Evolutionary conservation across 2,797 vertebrate genomes (phyloP), one percentile per base, ranked within the genome.

Genomic region (Aplochiton taeniatus): DNA sequence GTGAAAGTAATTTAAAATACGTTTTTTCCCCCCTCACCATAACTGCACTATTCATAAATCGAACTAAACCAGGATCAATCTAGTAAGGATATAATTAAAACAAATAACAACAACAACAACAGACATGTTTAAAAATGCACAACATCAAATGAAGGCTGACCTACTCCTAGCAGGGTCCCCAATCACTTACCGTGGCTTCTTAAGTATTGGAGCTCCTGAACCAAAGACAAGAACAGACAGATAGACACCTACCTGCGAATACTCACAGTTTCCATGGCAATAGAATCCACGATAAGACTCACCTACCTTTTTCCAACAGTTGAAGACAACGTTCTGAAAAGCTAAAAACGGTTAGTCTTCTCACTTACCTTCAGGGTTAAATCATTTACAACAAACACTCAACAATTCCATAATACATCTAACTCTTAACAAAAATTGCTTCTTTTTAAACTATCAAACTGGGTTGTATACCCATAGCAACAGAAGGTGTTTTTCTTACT

Each of bases 401-500:
- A 77, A 84, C 77, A 83, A 55, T 19, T 41, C 18, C 89, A 92
- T 83, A 91, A 89, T 83, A 82, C 83, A 90, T 89, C 87, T 88
- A 84, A 86, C 85, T 75, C 49, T 82, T 75, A 75, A 87, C n/a
- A n/a, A 87, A 83, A 89, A 31, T 80, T 90, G 87, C 85, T 84
- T 89, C 85, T 65, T 13, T n/a, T 85, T 85, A 89, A 84, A 86
- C 77, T 70, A 89, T 87, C 78, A 83, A 82, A 31, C 31, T 31
- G 31, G 31, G 31, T 85, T 85, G 84, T 9, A 80, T 92, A 92
- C 87, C 76, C 72, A 74, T 82, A 93, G 91, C 91, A 94, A 93
- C 92, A 88, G 91, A 93, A 92, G 92, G 89, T 79, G 86, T 91
- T 91, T 87, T 90, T 93, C 89, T 83, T 83, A 85, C 85, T 86